These are phyloP conservation scores for Drosophila melanogaster DNA, from an alignment of 1,140 invertebrate species.

Conservation along the genomic window Release_6_plus_ISO1_MT NT_037436.4:12203001-12203500, in stretches of 20 bases:
- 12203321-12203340: slow-evolving; percentile 33
- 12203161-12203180: slow-evolving; percentile 48
- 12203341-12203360: slow-evolving; percentile 24
- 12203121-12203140: slow-evolving; percentile 71
- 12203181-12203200: slow-evolving; percentile 72
- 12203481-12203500: slow-evolving; percentile 31
- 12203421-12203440: background rate
- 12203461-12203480: background rate
- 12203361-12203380: slow-evolving; percentile 50
- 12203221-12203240: slow-evolving; percentile 70
- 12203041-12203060: slow-evolving; percentile 53
- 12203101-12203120: slow-evolving; percentile 22
- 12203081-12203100: slow-evolving; percentile 66
- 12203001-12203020: slow-evolving; percentile 45
- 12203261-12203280: slow-evolving; percentile 54
- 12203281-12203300: slow-evolving; percentile 54
- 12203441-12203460: slow-evolving; percentile 7
- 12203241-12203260: slow-evolving; percentile 52
- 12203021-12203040: slow-evolving; percentile 58
- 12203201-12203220: slow-evolving; percentile 70
- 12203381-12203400: background rate
- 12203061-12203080: slow-evolving; percentile 61
- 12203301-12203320: slow-evolving; percentile 55
- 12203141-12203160: slow-evolving; percentile 73
- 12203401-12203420: background rate